Conservation (phyloP, 2,113 vertebrate species). For the Cyanistes caeruleus region DNA sequence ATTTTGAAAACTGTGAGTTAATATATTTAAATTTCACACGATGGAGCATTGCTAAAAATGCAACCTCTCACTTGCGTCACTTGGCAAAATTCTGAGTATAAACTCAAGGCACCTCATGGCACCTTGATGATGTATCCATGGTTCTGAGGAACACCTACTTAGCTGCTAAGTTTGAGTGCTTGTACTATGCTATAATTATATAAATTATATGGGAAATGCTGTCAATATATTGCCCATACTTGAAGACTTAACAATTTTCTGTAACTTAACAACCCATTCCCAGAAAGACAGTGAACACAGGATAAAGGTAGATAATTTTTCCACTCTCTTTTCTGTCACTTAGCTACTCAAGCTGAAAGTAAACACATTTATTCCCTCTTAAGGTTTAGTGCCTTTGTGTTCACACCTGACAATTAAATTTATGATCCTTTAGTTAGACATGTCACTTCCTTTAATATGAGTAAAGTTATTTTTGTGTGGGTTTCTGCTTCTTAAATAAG, state of each 20-base stretch:
- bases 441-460: neutral
- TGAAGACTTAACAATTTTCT: neutral
- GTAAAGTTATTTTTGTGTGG: neutral
- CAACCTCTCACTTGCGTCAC: neutral
- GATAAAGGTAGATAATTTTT: neutral
- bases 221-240: neutral
- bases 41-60: neutral
- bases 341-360: neutral
- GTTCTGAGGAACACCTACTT: neutral
- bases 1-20: neutral
- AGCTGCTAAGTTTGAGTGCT: neutral
- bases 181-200: neutral
- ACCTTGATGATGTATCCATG: neutral
- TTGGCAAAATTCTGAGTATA: neutral
- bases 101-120: neutral
- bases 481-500: slow-evolving; percentile 12
- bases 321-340: neutral
- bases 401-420: neutral
- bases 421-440: neutral
- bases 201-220: neutral
- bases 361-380: slow-evolving; percentile 9
- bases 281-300: neutral
- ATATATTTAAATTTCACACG: neutral
- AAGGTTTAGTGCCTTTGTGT: neutral
- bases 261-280: neutral